Evolutionary conservation across 2,888 invertebrate species (phyloP), one percentile per base, ranked within the genome.

Genomic region (Tenthredo amoena): DNA sequence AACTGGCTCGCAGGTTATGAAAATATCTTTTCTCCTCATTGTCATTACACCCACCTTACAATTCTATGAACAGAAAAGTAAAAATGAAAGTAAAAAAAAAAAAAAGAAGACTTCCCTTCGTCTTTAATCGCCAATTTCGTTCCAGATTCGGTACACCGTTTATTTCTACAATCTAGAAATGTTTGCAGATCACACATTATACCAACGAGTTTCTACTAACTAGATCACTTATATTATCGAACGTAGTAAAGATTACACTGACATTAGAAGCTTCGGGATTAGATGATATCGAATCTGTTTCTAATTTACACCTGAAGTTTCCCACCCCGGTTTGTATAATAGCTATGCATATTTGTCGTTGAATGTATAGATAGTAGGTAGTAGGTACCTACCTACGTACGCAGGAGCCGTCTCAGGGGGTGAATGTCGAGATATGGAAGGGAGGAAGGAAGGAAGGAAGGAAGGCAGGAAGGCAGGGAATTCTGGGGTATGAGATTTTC

Each of bases 111-210:
- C 55, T 55, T 40, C 40, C 40, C 62, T n/a, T 81, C 62, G 12
- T 58, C 62, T 34, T 81, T 62, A 81, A 81, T 81, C 40, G 62
- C 12, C 81, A 81, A 81, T 81, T 81, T 81, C 5, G 7, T 62
- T 1, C 15, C n/a, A 21, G 62, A 81, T 81, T 43, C 43, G 15
- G 2, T 2, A 9, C 18, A 43, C 21, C n/a, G 18, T 37, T 18
- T 26, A 34, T 68, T 26, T 68, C 3, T 18, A 68, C 15, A 31
- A 34, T 68, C 68, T 34, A 15, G 68, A 68, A 43, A 74, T 18
- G 72, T 72, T 72, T 72, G 21, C 3, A 40, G 34, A 21, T 43
- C 5, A 74, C 7, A 74, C 37, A 40, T 26, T 26, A 62, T 68
- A 34, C 1, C 31, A 15, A 77, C 10, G 50, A 55, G 31, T 3